Percentiles rank a stretch among this genome's conserved stretches.
Conservation (phyloP, 2,113 vertebrate species). For the Ramphastos sulfuratus region DNA sequence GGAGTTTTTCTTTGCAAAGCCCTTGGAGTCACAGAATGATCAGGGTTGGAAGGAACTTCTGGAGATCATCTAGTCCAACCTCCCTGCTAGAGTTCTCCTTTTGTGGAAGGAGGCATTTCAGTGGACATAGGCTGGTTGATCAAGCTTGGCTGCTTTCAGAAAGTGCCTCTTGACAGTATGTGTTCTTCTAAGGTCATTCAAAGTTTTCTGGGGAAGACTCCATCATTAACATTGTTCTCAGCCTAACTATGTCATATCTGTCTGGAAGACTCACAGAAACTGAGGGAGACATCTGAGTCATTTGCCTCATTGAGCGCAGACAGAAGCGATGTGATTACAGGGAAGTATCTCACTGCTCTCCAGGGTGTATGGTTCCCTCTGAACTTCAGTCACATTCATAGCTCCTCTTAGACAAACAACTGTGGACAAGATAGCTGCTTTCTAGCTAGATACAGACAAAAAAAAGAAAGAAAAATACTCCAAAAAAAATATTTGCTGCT, state of each 20-base stretch:
- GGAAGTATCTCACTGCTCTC: background rate
- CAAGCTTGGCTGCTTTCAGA: background rate
- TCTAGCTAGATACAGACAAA: background rate
- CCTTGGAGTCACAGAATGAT: background rate
- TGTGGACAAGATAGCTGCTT: background rate
- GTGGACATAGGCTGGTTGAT: background rate
- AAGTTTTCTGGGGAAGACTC: background rate
- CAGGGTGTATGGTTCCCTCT: background rate
- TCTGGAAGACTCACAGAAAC: background rate
- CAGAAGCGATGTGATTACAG: background rate
- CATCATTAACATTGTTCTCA: background rate
- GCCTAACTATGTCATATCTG: background rate
- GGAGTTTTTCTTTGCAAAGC: background rate
- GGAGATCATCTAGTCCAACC: too few relatives aligned
- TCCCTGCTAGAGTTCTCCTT: background rate
- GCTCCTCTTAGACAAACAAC: constrained; percentile 4
- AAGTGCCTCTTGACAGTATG: rapidly evolving
- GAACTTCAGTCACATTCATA: background rate
- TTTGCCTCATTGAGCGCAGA: background rate
- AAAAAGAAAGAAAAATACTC: background rate
- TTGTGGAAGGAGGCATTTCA: background rate
- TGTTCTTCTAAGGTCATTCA: background rate
- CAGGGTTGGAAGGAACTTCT: too few relatives aligned
- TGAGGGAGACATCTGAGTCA: background rate
- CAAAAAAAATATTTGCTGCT: background rate